Evolutionary conservation across 35 echinoderm and acorn worm genomes (phyloP), one percentile per base, ranked within the genome.

Genomic region (Apostichopus californicus): DNA sequence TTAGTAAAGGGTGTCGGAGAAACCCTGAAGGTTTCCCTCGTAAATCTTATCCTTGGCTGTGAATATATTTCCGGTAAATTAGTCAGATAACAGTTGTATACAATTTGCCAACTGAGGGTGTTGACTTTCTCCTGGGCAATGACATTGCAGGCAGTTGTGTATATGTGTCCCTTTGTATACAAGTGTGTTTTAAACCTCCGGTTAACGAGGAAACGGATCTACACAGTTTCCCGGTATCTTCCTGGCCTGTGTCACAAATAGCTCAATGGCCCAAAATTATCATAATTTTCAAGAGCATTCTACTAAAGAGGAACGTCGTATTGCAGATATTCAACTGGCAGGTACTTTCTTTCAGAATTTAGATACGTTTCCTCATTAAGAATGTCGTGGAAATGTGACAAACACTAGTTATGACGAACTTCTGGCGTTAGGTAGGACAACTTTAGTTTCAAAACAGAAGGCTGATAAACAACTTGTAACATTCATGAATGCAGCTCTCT

Each of bases 1-100:
- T 52, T 85, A 18, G 81, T 85, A 1, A 85, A 52, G 81, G 81
- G 81, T 54, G n/a, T 85, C 15, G 81, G 81, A 85, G 81, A 15
- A 58, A 23, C 55, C 81, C 6, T 17, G 9, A 17, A 85, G 22
- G 81, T 9, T 55, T 5, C 1, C 54, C 81, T 26, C 10, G 17
- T 86, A 4, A 18, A 65, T 58, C 20, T 65, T 7, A 6, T 2
- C 18, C 57, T 63, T 34, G 85, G 34, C 13, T 87, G 57, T 54
- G 57, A 87, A 87, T 87, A 87, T 73, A 21, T 17, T 18, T n/a
- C 71, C 6, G 20, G 15, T n/a, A 6, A n/a, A 21, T 1, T 73
- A 73, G 71, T n/a, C n/a, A 73, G 10, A 21, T 73, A n/a, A 5
- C 15, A n/a, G 20, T 73, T 21, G 17, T 73, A 73, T 1, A 6